These are phyloP conservation scores for Meteorus colon DNA, from an alignment of 2,888 invertebrate species.

Conservation along the genomic window DNA sequence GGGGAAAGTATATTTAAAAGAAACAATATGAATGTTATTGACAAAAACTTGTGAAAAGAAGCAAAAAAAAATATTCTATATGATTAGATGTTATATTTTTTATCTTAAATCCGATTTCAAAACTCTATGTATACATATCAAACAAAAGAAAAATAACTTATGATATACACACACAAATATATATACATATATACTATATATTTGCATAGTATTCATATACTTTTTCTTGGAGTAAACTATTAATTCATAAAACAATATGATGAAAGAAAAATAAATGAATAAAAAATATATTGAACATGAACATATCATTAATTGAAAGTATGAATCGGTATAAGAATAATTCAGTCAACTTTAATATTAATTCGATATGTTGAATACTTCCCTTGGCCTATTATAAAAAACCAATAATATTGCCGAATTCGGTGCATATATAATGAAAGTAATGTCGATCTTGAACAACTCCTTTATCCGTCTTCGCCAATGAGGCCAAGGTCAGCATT, in stretches of 20 bases:
- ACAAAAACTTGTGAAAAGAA: background rate
- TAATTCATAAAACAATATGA: background rate
- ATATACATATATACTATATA: slow-evolving; percentile 32
- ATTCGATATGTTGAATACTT: background rate
- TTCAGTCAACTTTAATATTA: background rate
- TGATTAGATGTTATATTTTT: slow-evolving; percentile 69
- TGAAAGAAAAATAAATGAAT: background rate
- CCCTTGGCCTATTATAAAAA: slow-evolving; percentile 1
- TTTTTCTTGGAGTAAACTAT: background rate
- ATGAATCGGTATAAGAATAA: background rate
- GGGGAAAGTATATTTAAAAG: slow-evolving; percentile 36
- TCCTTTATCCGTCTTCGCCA: background rate
- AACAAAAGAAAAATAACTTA: slow-evolving; percentile 9
- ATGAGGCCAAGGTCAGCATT: slow-evolving; percentile 8
- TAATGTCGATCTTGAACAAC: background rate
- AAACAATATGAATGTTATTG: slow-evolving; percentile 60
- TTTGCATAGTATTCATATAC: slow-evolving; percentile 10
- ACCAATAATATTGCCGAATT: background rate
- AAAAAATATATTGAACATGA: slow-evolving; percentile 1
- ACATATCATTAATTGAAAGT: slow-evolving; percentile 4
- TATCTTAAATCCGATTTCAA: slow-evolving; percentile 61
- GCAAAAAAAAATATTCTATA: slow-evolving; percentile 54
- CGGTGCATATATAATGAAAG: background rate
- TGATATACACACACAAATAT: background rate
- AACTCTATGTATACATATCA: slow-evolving; percentile 48